These are phyloP conservation scores for Baccha elongata DNA, from an alignment of 2,888 invertebrate genomes.

Conservation along the genomic window DNA sequence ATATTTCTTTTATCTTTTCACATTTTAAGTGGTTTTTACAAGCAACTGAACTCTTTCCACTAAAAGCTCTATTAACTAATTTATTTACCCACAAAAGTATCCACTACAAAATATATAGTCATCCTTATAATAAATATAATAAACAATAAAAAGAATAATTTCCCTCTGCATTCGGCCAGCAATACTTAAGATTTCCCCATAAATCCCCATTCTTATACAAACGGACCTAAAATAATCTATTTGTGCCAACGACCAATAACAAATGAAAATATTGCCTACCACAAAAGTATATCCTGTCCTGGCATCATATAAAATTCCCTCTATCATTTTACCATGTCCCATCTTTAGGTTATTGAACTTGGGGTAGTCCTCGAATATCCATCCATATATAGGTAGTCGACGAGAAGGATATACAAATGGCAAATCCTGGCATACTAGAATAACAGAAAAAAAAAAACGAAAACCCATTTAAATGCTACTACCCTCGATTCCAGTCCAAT, in stretches of 20 bases:
- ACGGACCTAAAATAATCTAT: conserved; percentile 58
- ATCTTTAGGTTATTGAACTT: conserved; percentile 72
- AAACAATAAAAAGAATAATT: background rate
- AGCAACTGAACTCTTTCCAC: background rate
- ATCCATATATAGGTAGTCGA: background rate
- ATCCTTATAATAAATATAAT: conserved; percentile 5
- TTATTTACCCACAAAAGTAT: conserved; percentile 49
- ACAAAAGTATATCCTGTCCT: conserved; percentile 49
- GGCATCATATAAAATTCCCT: background rate
- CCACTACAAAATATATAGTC: background rate
- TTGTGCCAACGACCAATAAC: conserved; percentile 73
- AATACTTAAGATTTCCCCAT: conserved; percentile 34
- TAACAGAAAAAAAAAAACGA: conserved; percentile 7
- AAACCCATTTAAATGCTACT: conserved; percentile 57
- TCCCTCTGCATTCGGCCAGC: background rate
- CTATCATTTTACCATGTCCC: conserved; percentile 31
- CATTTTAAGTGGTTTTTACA: conserved; percentile 46
- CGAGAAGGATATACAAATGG: conserved; percentile 19
- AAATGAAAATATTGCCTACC: conserved; percentile 72
- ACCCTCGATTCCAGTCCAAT: conserved; percentile 37
- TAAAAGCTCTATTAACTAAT: background rate
- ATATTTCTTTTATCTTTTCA: background rate
- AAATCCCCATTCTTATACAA: conserved; percentile 53
- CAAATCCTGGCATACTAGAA: conserved; percentile 5
- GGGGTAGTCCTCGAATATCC: conserved; percentile 54